Evolutionary conservation across 2,797 vertebrate genomes (phyloP).

Genomic region (Hyperoplus immaculatus): DNA sequence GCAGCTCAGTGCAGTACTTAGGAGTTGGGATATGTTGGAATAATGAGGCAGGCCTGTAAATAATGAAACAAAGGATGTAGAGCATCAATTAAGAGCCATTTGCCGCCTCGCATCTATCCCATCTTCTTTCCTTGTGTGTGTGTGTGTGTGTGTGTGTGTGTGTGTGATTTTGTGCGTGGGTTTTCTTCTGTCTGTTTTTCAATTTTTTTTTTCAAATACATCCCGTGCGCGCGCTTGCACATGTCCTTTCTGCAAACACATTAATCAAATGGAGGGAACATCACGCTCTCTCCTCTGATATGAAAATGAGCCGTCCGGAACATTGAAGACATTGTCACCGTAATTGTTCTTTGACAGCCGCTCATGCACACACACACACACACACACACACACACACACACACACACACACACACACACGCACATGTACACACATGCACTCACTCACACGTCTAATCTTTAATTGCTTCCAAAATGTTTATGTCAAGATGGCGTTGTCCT

Average conservation of each 20-base stretch:
- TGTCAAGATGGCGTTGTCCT: conserved; percentile 67
- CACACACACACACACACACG: conserved; percentile 25
- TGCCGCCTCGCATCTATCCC: conserved; percentile 68
- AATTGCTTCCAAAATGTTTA: conserved; percentile 78
- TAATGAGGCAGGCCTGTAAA: conserved; percentile 80
- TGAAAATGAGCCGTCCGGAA: conserved; percentile 71
- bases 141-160: conserved; percentile 14
- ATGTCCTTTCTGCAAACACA: conserved; percentile 59
- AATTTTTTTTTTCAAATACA: conserved; percentile 1
- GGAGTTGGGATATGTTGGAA: conserved; percentile 58
- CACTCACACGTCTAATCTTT: conserved; percentile 50
- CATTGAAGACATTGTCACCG: conserved; percentile 66
- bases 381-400: conserved; percentile 21
- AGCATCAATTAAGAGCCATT: conserved; percentile 83
- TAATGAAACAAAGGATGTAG: conserved; percentile 83
- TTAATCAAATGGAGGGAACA: conserved; percentile 67
- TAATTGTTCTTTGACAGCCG: conserved; percentile 80
- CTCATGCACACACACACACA: conserved; percentile 15
- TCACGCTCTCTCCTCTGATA: conserved; percentile 61
- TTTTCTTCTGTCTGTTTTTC: neutral
- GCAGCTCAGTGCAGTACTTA: conserved; percentile 55
- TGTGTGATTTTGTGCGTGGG: neutral
- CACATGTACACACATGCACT: neutral
- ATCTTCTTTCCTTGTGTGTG: conserved; percentile 42
- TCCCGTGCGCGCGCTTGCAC: neutral